Evolutionary conservation across 1,140 invertebrate species (phyloP), one percentile per base, ranked within the genome.

Genomic region (Arctopsyche grandis): DNA sequence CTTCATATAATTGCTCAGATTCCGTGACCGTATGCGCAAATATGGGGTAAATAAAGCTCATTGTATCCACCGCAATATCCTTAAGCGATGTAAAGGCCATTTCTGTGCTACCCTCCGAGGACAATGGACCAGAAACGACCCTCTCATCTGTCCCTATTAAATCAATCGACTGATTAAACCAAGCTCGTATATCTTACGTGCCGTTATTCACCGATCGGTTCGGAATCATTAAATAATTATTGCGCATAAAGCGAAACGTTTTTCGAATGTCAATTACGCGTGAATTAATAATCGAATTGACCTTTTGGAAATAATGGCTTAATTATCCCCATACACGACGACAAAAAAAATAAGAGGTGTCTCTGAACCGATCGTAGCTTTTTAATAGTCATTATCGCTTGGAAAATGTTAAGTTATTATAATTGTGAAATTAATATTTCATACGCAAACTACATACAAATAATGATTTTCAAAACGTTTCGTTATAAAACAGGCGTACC

Each of bases 1-100:
- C 69, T 71, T 46, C 69, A 71, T 71, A 46, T 38, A 71, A 71
- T 71, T 71, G 69, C 44, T 71, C 12, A 26, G 19, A 5, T 26
- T 3, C 60, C 60, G 60, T 66, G 60, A 66, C 60, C 21, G 19
- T 26, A 66, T 52, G 44, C 12, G 44, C 44, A 12, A n/a, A 38
- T 38, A 38, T 38, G 21, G 56, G 56, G 56, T 19, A 21, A n/a
- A n/a, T 12, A n/a, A 16, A 19, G 56, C 21, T 9, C 56, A 60
- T 60, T 60, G 56, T 60, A 5, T 60, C 56, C n/a, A 1, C 56
- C 16, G 16, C 56, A 60, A 60, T 60, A 16, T 21, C n/a, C 21
- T 60, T 60, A 21, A 60, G 56, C 19, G 56, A 5, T 16, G 21
- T 60, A 19, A 60, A 60, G n/a, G 56, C 16, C 56, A 60, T 19